These are phyloP conservation scores for Lymantria monacha DNA, from an alignment of 2,888 invertebrate species.

Conservation along the genomic window DNA sequence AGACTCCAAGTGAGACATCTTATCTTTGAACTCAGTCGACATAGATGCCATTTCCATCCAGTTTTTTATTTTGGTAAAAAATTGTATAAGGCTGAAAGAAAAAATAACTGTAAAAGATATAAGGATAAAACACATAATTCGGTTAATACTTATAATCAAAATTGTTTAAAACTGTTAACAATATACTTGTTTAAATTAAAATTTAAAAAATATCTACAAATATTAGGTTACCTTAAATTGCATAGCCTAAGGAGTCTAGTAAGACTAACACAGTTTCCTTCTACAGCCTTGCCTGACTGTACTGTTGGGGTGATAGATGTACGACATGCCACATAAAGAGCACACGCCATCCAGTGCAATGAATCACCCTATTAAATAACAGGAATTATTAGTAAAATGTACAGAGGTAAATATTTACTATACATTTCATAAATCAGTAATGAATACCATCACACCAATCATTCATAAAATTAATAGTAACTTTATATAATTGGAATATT, in stretches of 20 bases:
- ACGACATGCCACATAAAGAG: constrained; percentile 94
- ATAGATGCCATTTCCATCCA: constrained; percentile 98
- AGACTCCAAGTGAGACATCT: constrained; percentile 91
- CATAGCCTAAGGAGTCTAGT: constrained; percentile 94
- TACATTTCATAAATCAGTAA: neutral
- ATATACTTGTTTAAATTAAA: too few relatives aligned
- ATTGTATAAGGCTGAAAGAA: constrained; percentile 90
- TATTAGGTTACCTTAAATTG: constrained; percentile 96
- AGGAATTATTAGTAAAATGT: neutral
- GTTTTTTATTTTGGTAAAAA: constrained; percentile 95
- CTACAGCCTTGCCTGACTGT: constrained; percentile 86
- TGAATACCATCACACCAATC: neutral
- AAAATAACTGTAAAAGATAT: neutral
- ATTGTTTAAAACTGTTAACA: too few relatives aligned
- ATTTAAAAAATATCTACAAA: too few relatives aligned
- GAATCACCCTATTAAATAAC: constrained; percentile 88
- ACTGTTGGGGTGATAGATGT: constrained; percentile 91
- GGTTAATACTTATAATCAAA: too few relatives aligned
- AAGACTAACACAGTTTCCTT: constrained; percentile 95
- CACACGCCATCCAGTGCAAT: constrained; percentile 97
- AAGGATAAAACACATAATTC: neutral
- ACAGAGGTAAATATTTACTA: neutral
- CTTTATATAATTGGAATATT: too few relatives aligned
- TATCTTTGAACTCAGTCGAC: constrained; percentile 90
- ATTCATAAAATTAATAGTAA: neutral